These are phyloP conservation scores for Acleris holmiana DNA, from an alignment of 2,888 invertebrate species.

Conservation along the genomic window DNA sequence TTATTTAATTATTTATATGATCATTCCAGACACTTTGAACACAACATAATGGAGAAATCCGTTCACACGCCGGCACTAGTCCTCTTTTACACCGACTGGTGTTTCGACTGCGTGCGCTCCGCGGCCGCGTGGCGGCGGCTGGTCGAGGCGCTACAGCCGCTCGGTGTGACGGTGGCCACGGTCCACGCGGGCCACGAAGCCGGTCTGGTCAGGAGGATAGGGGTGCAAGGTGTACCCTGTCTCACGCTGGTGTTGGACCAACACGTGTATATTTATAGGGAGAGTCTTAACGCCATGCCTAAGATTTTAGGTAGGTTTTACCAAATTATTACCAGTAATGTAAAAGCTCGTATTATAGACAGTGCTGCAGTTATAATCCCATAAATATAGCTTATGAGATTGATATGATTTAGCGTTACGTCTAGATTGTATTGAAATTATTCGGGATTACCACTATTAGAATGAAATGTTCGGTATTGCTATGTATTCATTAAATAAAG, in stretches of 20 bases:
- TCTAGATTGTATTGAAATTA: too few species aligned
- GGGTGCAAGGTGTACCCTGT: conserved; percentile 92
- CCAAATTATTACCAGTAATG: too few species aligned
- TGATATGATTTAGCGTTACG: too few species aligned
- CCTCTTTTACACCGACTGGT: conserved; percentile 97
- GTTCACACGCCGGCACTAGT: conserved; percentile 92
- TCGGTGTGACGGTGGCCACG: conserved; percentile 92
- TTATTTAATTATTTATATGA: neutral
- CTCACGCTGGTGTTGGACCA: conserved; percentile 92
- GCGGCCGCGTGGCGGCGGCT: conserved; percentile 94
- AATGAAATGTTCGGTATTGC: too few species aligned
- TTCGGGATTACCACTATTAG: too few species aligned
- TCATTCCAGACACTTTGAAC: conserved; percentile 91
- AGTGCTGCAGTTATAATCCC: too few species aligned
- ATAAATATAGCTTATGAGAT: too few species aligned
- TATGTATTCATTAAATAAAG: too few species aligned
- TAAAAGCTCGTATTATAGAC: too few species aligned
- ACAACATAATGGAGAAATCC: conserved; percentile 93
- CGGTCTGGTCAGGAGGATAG: conserved; percentile 89
- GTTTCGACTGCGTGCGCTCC: conserved; percentile 95
- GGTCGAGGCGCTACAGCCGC: conserved; percentile 93
- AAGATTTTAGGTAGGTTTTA: conserved; percentile 91
- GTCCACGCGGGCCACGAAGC: conserved; percentile 93
- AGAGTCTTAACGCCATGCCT: conserved; percentile 90
- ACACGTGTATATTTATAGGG: conserved; percentile 93